Percentiles rank a stretch among this genome's conserved stretches.
Evolutionary conservation across 2,113 vertebrate species (phyloP).

Genomic region (Argyrosomus japonicus): DNA sequence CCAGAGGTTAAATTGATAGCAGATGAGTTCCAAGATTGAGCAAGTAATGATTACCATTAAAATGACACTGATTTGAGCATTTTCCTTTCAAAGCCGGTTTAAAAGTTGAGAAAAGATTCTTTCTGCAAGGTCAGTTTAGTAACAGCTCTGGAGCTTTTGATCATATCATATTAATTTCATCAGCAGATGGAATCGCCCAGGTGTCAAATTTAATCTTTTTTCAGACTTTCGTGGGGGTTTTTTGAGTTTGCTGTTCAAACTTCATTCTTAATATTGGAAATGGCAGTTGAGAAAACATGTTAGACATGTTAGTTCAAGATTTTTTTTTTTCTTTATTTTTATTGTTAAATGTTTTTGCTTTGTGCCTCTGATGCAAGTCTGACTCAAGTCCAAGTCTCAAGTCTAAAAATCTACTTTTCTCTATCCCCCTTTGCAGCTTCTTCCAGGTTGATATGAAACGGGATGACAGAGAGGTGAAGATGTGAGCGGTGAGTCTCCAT

Average conservation of each 20-base stretch:
- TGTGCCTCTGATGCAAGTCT: constrained; percentile 1
- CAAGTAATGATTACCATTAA: too few relatives aligned
- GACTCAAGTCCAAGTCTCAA: background rate
- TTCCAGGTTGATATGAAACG: background rate
- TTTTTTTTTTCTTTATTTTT: background rate
- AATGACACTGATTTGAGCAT: background rate
- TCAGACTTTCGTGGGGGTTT: too few relatives aligned
- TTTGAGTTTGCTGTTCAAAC: too few relatives aligned
- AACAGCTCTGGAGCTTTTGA: background rate
- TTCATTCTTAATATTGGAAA: background rate
- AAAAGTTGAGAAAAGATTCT: background rate
- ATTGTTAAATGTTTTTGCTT: background rate
- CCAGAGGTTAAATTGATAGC: too few relatives aligned
- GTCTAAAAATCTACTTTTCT: constrained; percentile 2
- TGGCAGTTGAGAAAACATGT: background rate
- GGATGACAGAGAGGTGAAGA: background rate
- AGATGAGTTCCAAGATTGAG: too few relatives aligned
- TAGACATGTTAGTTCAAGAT: background rate
- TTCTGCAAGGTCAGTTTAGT: background rate
- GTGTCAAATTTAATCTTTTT: too few relatives aligned
- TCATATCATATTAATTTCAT: background rate
- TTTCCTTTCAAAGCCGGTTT: background rate
- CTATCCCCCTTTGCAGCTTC: background rate
- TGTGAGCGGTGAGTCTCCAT: background rate
- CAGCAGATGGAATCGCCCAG: too few relatives aligned